Base-by-base conservation (phyloP, 1,140 invertebrate genomes). In the Myzus persicae region DNA sequence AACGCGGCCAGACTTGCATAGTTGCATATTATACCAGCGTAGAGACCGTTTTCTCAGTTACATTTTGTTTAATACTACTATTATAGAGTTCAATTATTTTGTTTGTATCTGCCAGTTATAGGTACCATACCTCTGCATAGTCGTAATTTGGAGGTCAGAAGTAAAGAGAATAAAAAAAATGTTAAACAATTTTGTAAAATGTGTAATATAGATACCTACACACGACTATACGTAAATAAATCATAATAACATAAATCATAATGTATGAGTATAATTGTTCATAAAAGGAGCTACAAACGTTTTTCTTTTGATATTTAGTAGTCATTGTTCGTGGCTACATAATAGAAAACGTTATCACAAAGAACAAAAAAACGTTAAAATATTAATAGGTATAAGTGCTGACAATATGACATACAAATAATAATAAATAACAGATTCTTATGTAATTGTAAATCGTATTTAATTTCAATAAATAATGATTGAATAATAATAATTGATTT, bases 281-380 rank as follows among this genome's bases (percentile, higher is more conserved):
- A 9, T 40, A 82, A 24, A 82, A 40, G 38, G 81, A 82, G 31
- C 81, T 38, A 82, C 36, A 40, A 38, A 82, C 81, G 22, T 82
- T 38, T 38, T 38, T 40, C 38, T 82, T 76, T n/a, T n/a, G 24
- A n/a, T n/a, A 76, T 18, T n/a, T 20, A n/a, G 0, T 36, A n/a
- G 59, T 76, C 59, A 76, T 76, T 76, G 59, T 76, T 76, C 59
- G 14, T 76, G 59, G 8, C 59, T n/a, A 76, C 1, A 76, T 76
- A 76, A 76, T n/a, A 36, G n/a, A 76, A 76, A 76, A 76, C 59
- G 59, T 76, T 76, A 76, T 76, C 59, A 76, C 14, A n/a, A 76
- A 76, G 59, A 67, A 31, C 59, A n/a, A 76, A 76, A 59, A n/a
- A 67, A 67, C 9, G n/a, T n/a, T n/a, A 76, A 76, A 76, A 36